These are phyloP conservation scores for Elachura formosa DNA, from an alignment of 2,113 vertebrate species.

Conservation along the genomic window DNA sequence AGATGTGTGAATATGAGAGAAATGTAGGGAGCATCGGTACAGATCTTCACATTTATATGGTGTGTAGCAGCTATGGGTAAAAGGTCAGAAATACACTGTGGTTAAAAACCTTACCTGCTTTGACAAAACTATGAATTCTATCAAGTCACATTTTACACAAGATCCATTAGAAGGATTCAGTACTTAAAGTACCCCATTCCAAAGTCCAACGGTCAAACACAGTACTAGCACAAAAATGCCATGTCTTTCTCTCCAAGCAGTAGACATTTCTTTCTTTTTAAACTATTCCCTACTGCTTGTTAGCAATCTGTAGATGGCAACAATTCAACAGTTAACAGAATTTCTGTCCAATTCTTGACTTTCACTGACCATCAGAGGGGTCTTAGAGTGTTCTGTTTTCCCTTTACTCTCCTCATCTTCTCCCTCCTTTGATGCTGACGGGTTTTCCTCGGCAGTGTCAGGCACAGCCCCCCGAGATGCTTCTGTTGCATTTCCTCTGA, in stretches of 20 bases:
- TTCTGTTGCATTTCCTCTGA: constrained; percentile 84
- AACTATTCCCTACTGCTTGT: neutral
- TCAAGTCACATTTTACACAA: neutral
- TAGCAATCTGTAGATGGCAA: neutral
- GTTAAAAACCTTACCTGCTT: neutral
- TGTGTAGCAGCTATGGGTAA: constrained; percentile 5
- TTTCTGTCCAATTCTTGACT: constrained; percentile 48
- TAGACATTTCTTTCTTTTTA: neutral
- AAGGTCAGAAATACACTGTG: neutral
- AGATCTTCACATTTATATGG: neutral
- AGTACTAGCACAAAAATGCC: neutral
- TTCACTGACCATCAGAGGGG: constrained; percentile 16
- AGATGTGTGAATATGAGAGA: neutral
- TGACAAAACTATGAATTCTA: neutral
- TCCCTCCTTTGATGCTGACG: neutral
- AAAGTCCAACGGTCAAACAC: neutral
- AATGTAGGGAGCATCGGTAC: neutral
- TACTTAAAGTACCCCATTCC: neutral
- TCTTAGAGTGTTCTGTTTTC: neutral
- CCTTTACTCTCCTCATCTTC: neutral
- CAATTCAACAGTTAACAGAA: constrained; percentile 63
- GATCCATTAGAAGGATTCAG: neutral
- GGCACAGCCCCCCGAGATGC: neutral
- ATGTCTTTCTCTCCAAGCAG: neutral
- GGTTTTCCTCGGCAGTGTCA: neutral